phyloP scores from a whole-genome alignment of 2,113 vertebrate species.

The Mesitornis unicolor region DNA sequence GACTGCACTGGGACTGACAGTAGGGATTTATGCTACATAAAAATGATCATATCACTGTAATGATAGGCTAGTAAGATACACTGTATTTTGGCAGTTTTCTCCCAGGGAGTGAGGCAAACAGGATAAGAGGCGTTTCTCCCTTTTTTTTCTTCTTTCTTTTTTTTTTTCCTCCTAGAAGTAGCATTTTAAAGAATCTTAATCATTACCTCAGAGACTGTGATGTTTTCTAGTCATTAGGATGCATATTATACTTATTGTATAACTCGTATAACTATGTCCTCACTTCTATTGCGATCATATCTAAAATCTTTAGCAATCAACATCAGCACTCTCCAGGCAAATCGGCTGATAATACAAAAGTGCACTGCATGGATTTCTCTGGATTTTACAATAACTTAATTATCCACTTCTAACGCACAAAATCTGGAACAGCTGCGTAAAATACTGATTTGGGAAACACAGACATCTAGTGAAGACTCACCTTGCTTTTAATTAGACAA shows the following conservation, averaged over 20 bases:
- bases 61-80: background rate
- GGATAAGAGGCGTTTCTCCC: background rate
- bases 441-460: background rate
- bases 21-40: background rate
- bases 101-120: background rate
- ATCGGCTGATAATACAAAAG: background rate
- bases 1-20: background rate
- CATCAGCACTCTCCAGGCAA: background rate
- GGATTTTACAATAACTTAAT: background rate
- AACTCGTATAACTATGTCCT: background rate
- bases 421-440: background rate
- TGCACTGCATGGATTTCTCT: background rate
- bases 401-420: background rate
- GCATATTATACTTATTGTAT: background rate
- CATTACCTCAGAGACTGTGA: background rate
- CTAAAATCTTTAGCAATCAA: background rate
- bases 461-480: background rate
- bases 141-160: background rate
- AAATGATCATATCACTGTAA: background rate
- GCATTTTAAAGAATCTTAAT: background rate
- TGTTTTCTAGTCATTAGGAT: background rate
- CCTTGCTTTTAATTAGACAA: background rate
- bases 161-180: background rate
- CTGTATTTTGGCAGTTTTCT: background rate
- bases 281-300: background rate